Evolutionary conservation across 2,797 vertebrate species (phyloP), one percentile per base, ranked within the genome.

Genomic region (Anguilla anguilla): DNA sequence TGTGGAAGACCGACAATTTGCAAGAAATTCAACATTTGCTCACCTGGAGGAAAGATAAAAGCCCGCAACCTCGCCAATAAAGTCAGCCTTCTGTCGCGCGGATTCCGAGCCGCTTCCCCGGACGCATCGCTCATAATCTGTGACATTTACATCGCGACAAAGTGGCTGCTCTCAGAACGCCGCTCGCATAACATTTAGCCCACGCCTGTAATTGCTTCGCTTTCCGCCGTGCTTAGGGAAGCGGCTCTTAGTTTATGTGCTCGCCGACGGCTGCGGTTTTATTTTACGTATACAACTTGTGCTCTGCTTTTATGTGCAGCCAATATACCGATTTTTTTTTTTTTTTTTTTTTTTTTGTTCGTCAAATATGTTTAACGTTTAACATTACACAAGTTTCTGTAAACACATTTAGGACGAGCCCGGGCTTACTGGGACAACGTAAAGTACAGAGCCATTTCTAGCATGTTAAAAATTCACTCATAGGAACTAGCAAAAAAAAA

Each of bases 191-290:
- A 51, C 72, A 83, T 51, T 83, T 87, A 83, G 77, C 86, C 86
- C 57, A 83, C 74, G 61, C 67, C 77, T 83, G 15, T 83, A 87
- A 87, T 87, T 83, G 59, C 86, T 11, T 28, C 11, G 43, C 86
- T 87, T 87, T 87, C 49, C 83, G 39, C 61, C 87, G 81, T 84
- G 35, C 61, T 87, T 72, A 83, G 81, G 46, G 57, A 84, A 35
- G 81, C 49, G 59, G 59, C 64, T 87, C 31, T 35, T 53, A 49
- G 64, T 72, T 59, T 69, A 59, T 72, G 43, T 25, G 46, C 22
- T 13, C 81, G 43, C 69, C n/a, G 72, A 61, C 55, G 59, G 55
- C n/a, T 31, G 19, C 55, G 15, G 28, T 72, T 72, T 39, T 39
- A 11, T 57, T 69, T 69, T 77, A 35, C 15, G 35, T 39, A 19